These are phyloP conservation scores for Bimastos eiseni DNA, from an alignment of 2,888 invertebrate genomes.

Conservation along the genomic window DNA sequence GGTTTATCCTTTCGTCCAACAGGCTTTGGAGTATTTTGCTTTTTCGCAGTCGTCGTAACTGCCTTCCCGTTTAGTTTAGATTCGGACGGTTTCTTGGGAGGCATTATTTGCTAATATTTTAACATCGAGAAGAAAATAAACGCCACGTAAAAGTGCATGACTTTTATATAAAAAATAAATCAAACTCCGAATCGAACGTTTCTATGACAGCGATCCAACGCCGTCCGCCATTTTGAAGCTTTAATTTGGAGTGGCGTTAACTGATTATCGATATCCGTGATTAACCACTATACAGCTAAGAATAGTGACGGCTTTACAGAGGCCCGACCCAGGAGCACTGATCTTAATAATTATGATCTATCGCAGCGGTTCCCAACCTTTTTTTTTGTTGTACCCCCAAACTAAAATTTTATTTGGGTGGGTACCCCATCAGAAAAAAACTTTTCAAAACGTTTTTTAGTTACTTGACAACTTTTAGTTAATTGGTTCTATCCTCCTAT, in stretches of 20 bases:
- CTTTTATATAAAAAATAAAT: not conserved
- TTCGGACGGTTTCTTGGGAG: not conserved
- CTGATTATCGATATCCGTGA: not conserved
- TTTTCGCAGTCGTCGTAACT: constrained; percentile 13
- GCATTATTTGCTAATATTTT: not conserved
- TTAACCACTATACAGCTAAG: not conserved
- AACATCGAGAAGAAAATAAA: not conserved
- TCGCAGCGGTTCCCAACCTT: too few species aligned
- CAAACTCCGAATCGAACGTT: not conserved
- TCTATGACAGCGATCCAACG: not conserved
- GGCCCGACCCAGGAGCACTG: too few species aligned
- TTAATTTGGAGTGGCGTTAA: not conserved
- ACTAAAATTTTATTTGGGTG: too few species aligned
- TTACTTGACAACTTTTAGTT: too few species aligned
- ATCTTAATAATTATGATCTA: too few species aligned
- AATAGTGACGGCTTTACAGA: too few species aligned
- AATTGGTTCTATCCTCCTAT: too few species aligned
- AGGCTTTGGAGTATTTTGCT: not conserved
- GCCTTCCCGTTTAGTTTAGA: not conserved
- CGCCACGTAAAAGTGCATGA: not conserved
- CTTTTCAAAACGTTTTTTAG: too few species aligned
- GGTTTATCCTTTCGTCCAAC: not conserved
- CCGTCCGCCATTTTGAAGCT: not conserved
- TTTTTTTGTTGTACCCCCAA: too few species aligned
- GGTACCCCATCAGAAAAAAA: too few species aligned